A percentile compares a stretch with the other conserved stretches of the same genome.
Evolutionary conservation across 2,797 vertebrate species (phyloP).

Genomic region (Catamblyrhynchus diadema): DNA sequence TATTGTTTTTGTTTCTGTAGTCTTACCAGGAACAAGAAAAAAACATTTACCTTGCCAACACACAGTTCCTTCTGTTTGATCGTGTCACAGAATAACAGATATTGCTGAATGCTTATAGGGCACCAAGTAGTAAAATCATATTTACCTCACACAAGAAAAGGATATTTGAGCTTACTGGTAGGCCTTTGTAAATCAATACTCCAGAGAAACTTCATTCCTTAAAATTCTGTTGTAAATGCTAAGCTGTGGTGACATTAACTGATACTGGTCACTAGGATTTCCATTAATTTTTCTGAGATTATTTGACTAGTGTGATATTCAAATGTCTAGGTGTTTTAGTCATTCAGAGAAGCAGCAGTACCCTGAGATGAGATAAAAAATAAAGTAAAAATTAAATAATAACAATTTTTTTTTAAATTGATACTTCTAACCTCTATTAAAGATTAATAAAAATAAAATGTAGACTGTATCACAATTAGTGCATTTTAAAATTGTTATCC

Average conservation of each 20-base stretch:
- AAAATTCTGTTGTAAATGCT: background rate
- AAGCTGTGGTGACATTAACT: background rate
- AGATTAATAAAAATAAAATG: background rate
- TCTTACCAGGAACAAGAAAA: background rate
- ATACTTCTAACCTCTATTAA: background rate
- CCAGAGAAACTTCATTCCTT: background rate
- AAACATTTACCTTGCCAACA: background rate
- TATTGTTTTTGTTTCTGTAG: background rate
- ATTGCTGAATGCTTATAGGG: background rate
- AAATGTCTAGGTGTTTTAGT: background rate
- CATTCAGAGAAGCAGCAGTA: background rate
- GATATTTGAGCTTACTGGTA: background rate
- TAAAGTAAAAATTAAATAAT: background rate
- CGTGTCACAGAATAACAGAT: background rate
- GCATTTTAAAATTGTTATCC: background rate
- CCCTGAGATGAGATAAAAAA: background rate
- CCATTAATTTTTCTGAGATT: background rate
- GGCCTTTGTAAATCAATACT: background rate
- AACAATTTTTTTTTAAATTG: background rate
- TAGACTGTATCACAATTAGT: background rate
- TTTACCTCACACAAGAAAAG: background rate
- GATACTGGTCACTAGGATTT: background rate
- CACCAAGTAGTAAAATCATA: background rate
- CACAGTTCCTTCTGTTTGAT: background rate
- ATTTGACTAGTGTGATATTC: background rate